These are phyloP conservation scores for Condylura cristata DNA, from an alignment of 2,113 vertebrate species.

Conservation along the genomic window DNA sequence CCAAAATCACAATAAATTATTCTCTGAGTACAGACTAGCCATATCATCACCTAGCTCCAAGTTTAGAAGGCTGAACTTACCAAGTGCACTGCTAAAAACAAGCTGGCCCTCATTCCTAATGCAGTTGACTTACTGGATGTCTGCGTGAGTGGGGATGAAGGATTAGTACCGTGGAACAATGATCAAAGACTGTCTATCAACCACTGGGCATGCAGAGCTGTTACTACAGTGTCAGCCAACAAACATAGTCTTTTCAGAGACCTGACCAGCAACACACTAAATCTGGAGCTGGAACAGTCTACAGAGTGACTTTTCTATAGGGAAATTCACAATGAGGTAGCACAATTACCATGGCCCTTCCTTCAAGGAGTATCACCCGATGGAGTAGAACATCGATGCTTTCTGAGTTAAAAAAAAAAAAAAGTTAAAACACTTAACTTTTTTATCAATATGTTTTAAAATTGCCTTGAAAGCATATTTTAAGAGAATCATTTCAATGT, in stretches of 20 bases:
- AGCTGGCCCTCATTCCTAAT: slow-evolving; percentile 44
- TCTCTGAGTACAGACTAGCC: slow-evolving; percentile 74
- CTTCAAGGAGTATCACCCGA: not conserved
- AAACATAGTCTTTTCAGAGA: slow-evolving; percentile 45
- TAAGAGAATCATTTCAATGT: not conserved
- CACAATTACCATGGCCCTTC: not conserved
- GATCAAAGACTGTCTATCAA: not conserved
- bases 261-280: slow-evolving; percentile 1
- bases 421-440: not conserved
- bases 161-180: slow-evolving; percentile 32
- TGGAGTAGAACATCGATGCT: not conserved
- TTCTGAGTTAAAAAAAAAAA: too few relatives aligned
- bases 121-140: not conserved
- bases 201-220: not conserved
- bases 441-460: not conserved
- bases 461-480: not conserved
- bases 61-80: slow-evolving; percentile 67
- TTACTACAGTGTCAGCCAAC: not conserved
- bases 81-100: slow-evolving; percentile 60
- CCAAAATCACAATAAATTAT: slow-evolving; percentile 82
- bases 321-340: not conserved
- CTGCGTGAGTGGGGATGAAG: not conserved
- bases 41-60: slow-evolving; percentile 67
- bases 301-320: not conserved
- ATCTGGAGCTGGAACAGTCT: not conserved